Conservation (phyloP, 1,140 invertebrate genomes). For the Phocides pigmalion region DNA sequence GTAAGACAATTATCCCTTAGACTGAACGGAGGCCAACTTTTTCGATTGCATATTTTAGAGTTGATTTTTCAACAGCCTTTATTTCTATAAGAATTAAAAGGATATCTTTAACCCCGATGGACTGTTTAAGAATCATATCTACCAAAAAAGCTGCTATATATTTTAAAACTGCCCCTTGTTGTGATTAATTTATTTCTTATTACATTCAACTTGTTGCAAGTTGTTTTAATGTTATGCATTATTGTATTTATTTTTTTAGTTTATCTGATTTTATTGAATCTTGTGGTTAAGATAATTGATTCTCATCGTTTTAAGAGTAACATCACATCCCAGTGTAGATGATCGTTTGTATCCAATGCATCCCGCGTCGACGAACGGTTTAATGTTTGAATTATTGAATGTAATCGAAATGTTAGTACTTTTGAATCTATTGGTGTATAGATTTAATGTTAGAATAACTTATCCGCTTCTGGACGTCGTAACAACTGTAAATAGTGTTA, state of each 20-base stretch:
- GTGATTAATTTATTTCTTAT: neutral
- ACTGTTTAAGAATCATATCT: conserved; percentile 20
- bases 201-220: neutral
- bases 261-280: neutral
- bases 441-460: conserved; percentile 27
- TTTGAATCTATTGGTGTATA: conserved; percentile 29
- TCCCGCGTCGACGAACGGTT: neutral
- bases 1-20: conserved; percentile 12
- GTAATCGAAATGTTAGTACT: neutral
- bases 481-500: conserved; percentile 33
- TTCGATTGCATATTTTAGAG: conserved; percentile 19
- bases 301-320: neutral
- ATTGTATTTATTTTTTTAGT: conserved; percentile 4
- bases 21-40: conserved; percentile 26
- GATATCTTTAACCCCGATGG: neutral
- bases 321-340: neutral
- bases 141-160: neutral
- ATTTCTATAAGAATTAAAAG: conserved; percentile 25
- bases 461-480: conserved; percentile 23
- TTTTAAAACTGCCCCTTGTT: neutral
- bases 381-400: conserved; percentile 14
- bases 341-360: neutral
- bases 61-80: conserved; percentile 19
- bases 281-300: conserved; percentile 4
- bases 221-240: conserved; percentile 1